Percentiles rank a stretch among this genome's conserved stretches.
Evolutionary conservation across 2,888 invertebrate genomes (phyloP).

Genomic region (Selenia dentaria): DNA sequence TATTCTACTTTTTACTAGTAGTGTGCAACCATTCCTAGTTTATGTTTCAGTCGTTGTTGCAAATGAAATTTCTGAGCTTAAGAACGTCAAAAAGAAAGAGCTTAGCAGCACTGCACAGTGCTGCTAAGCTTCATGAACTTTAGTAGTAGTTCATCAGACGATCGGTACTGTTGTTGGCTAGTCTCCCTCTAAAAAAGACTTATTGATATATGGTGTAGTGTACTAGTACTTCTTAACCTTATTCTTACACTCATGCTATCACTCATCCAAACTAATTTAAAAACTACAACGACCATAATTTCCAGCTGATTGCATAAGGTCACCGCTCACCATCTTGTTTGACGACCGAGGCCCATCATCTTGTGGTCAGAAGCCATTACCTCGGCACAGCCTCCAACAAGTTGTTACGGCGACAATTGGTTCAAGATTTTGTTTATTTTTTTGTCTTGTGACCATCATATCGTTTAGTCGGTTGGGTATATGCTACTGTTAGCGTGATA

Average conservation of each 20-base stretch:
- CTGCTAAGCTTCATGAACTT: too few relatives aligned
- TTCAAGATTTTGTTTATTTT: constrained; percentile 45
- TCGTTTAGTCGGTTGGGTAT: constrained; percentile 19
- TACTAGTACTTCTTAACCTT: too few relatives aligned
- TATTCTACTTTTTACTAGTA: too few relatives aligned
- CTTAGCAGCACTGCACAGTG: too few relatives aligned
- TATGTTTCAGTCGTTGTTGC: too few relatives aligned
- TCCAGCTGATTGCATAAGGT: constrained; percentile 26
- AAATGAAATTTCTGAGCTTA: too few relatives aligned
- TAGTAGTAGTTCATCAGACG: too few relatives aligned
- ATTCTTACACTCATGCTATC: neutral
- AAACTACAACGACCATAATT: constrained; percentile 14
- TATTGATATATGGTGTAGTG: too few relatives aligned
- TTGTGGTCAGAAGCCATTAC: constrained; percentile 64
- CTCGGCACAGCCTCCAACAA: constrained; percentile 41
- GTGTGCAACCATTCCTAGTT: too few relatives aligned
- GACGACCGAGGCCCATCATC: constrained; percentile 44
- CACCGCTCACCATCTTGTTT: constrained; percentile 53
- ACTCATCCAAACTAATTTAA: constrained; percentile 6
- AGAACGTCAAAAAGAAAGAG: too few relatives aligned
- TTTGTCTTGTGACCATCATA: constrained; percentile 25
- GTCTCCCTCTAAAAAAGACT: too few relatives aligned
- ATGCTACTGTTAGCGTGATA: constrained; percentile 7
- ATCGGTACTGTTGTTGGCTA: too few relatives aligned
- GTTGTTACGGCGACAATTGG: constrained; percentile 70